phyloP scores from a whole-genome alignment of 30 jellyfish, hydroid and myxozoan genomes.

The Aurelia coerulea region DNA sequence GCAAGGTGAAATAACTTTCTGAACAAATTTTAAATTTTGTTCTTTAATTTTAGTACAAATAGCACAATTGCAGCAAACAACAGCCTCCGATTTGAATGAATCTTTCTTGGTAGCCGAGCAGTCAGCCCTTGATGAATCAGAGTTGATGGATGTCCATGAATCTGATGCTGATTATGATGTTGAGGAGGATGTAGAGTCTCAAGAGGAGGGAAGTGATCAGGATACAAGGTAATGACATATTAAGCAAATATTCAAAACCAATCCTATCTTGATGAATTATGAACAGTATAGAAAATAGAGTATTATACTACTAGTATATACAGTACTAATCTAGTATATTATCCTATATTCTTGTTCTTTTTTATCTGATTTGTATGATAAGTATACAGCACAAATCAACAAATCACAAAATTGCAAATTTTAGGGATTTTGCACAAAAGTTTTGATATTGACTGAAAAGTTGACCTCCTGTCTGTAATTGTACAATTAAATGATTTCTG shows the following conservation, averaged over 20 bases:
- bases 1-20: too few relatives aligned
- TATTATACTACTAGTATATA: neutral
- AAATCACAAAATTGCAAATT: too few relatives aligned
- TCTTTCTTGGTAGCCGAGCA: neutral
- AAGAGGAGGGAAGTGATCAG: neutral
- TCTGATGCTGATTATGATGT: neutral
- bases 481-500: too few relatives aligned
- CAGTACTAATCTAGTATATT: neutral
- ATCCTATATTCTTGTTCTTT: too few relatives aligned
- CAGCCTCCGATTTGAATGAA: too few relatives aligned
- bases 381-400: too few relatives aligned
- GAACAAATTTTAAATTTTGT: too few relatives aligned
- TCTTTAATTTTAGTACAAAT: neutral
- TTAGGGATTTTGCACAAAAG: too few relatives aligned
- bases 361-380: too few relatives aligned
- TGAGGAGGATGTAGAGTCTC: slow-evolving; percentile 4
- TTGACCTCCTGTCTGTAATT: too few relatives aligned
- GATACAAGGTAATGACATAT: neutral
- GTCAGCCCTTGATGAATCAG: neutral
- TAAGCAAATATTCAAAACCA: neutral
- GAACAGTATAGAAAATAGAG: too few relatives aligned
- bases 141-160: neutral
- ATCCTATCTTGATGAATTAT: neutral
- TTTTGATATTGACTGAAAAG: too few relatives aligned
- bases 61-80: neutral